Percentiles rank a stretch among this genome's conserved stretches.
Evolutionary conservation across 2,113 vertebrate genomes (phyloP).

Genomic region (Vulpes ferrilata): DNA sequence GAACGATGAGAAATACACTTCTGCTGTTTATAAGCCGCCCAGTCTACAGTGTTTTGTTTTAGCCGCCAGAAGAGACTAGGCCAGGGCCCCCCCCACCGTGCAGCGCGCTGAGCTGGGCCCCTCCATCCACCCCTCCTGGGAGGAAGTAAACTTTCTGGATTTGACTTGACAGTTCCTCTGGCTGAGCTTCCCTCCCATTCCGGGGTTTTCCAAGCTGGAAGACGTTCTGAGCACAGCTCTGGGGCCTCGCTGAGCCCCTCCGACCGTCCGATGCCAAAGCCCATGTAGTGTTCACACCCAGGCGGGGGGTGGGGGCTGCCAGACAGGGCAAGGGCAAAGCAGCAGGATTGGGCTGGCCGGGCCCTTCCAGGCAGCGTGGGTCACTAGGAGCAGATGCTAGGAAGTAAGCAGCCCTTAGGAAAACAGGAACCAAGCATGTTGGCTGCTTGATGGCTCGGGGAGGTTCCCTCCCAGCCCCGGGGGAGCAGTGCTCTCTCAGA

Average conservation of each 20-base stretch:
- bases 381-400: neutral
- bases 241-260: neutral
- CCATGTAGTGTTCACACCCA: neutral
- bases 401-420: neutral
- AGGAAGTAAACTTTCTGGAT: slow-evolving; percentile 15
- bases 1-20: too few species aligned
- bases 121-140: rapidly evolving
- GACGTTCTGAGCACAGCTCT: neutral
- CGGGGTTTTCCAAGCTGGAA: slow-evolving; percentile 31
- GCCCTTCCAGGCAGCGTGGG: neutral
- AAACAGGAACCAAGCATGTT: neutral
- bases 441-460: rapidly evolving
- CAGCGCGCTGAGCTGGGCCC: neutral
- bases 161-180: neutral
- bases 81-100: too few species aligned
- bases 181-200: neutral
- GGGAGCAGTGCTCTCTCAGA: neutral
- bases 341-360: too few species aligned
- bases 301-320: neutral
- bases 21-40: neutral
- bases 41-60: neutral
- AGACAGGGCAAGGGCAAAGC: neutral
- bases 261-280: neutral
- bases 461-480: neutral
- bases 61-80: neutral